These are phyloP conservation scores for Ibidorhyncha struthersii DNA, from an alignment of 2,113 vertebrate species.

Conservation along the genomic window DNA sequence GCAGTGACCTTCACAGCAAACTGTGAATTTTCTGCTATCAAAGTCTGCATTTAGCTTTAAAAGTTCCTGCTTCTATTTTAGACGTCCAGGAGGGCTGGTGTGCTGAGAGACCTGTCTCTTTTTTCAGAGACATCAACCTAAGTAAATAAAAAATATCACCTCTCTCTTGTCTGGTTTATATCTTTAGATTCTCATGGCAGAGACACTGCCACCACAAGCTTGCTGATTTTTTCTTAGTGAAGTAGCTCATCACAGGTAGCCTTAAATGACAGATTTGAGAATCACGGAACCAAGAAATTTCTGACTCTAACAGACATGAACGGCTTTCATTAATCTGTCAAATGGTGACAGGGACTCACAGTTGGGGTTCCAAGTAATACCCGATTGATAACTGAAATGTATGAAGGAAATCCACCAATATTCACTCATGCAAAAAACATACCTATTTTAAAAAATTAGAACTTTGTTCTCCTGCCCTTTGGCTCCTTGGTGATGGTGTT, in stretches of 20 bases:
- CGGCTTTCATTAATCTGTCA: neutral
- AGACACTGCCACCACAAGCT: neutral
- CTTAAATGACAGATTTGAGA: neutral
- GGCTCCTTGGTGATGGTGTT: neutral
- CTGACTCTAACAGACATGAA: neutral
- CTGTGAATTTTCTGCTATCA: neutral
- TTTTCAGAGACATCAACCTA: neutral
- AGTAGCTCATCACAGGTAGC: neutral
- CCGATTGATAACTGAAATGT: neutral
- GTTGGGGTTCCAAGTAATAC: neutral
- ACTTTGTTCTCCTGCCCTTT: neutral
- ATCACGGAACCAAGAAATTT: neutral
- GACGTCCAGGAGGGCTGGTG: neutral
- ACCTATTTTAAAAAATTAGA: neutral
- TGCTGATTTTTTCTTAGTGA: neutral
- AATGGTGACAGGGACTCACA: neutral
- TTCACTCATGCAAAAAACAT: neutral
- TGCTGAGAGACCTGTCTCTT: neutral
- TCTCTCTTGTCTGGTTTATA: neutral
- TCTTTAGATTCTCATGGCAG: neutral
- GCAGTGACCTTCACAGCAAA: constrained; percentile 6
- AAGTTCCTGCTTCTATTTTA: constrained; percentile 10
- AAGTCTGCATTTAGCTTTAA: neutral
- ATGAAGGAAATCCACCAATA: neutral
- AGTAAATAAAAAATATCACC: neutral